Base-by-base conservation (phyloP, 2,888 invertebrate species). In the Colostygia pectinataria region DNA sequence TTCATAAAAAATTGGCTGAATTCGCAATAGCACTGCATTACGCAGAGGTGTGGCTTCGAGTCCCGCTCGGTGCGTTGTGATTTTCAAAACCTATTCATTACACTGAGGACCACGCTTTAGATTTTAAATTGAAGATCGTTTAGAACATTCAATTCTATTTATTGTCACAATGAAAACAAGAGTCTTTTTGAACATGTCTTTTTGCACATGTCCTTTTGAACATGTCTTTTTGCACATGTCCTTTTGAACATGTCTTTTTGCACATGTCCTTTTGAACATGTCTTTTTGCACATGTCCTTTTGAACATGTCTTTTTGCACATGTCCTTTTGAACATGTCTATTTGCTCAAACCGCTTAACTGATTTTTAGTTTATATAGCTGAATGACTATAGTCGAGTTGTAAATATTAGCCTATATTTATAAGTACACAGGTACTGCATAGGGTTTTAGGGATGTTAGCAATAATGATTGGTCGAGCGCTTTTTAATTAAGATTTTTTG, bases 341-440 rank as follows among this genome's bases (percentile, higher is more conserved):
- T 45, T 46, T 52, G 52, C 52, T 52, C 52, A 52, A 63, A 58
- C 58, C 63, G 65, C 57, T 53, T 66, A 65, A 57, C 32, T 15
- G 18, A 13, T 40, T 38, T 46, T 38, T 33, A 52, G 51, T 52
- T 52, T 23, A 37, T 66, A 61, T 84, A 84, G 80, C 71, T 76
- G 77, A 80, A 72, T 79, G 82, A 85, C 81, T 84, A 77, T 79
- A 87, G 86, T 80, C 80, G 57, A 7, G 18, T 67, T 89, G 87
- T 89, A 89, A 80, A 89, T 89, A 88, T 75, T 87, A 88, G 87
- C 64, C 67, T 78, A 71, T 88, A 86, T 87, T 84, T 86, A 85
- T 66, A 72, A 65, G 78, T 75, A 74, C 73, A 57, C 53, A 63
- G 62, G 72, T 80, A 77, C 72, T 74, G 65, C 57, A 53, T 82